phyloP scores from a whole-genome alignment of 2,888 invertebrate genomes.

The Lepas anatifera region DNA sequence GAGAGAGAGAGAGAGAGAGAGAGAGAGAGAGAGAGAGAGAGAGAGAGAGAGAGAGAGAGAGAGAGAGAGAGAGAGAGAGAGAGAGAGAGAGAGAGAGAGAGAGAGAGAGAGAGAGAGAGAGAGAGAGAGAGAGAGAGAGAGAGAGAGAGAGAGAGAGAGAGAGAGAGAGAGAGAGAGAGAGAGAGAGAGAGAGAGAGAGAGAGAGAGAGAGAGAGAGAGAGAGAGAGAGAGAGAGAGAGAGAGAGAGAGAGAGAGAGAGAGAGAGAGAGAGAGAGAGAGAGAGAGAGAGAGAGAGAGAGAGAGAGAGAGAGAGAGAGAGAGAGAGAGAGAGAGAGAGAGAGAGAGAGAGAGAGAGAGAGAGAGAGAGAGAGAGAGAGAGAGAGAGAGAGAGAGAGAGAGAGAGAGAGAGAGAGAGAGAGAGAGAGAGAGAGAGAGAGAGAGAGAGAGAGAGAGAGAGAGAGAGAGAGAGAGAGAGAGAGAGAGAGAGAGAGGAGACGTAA shows the following conservation, averaged over 20 bases:
- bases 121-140: too few species aligned
- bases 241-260: not conserved
- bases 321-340: not conserved
- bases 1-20: too few species aligned
- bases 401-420: conserved; percentile 1
- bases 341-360: conserved; percentile 1
- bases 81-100: too few species aligned
- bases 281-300: not conserved
- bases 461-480: not conserved
- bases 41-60: too few species aligned
- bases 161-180: too few species aligned
- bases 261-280: conserved; percentile 1
- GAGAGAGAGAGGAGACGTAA: not conserved
- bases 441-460: not conserved
- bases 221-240: not conserved
- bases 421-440: conserved; percentile 4
- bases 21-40: too few species aligned
- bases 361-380: not conserved
- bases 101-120: too few species aligned
- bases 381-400: conserved; percentile 6
- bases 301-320: not conserved
- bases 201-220: not conserved
- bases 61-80: too few species aligned
- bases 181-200: too few species aligned
- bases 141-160: too few species aligned